Evolutionary conservation across 1,140 invertebrate genomes (phyloP), one percentile per base, ranked within the genome.

Genomic region (Magallana angulata): DNA sequence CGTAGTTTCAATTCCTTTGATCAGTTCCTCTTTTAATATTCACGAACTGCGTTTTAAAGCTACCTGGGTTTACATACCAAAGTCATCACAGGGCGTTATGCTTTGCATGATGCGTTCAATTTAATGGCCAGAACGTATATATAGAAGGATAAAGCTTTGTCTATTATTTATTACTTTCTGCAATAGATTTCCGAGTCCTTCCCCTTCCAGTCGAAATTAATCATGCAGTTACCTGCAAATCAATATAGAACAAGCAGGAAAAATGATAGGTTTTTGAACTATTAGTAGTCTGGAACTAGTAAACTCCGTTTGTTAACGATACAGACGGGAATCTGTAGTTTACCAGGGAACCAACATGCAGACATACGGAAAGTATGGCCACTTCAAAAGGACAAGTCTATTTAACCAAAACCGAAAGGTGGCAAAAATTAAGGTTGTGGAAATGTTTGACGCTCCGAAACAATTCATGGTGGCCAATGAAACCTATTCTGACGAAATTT

Each of bases 381-480:
- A 59, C 14, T 58, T 36, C n/a, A 30, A 81, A 18, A 14, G 56
- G 48, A 18, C 11, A 14, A 36, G 48, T n/a, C n/a, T 58, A 16
- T 62, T 82, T 82, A 82, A 82, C 59, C 12, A n/a, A 82, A 80
- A 36, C 16, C 9, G 57, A 12, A 87, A 87, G 14, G 9, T 87
- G 58, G 59, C 85, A 48, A 82, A 82, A 62, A 56, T 87, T 36
- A 87, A 68, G 56, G 81, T 87, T 56, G 85, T 82, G 36, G 76
- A 87, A 82, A 62, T 62, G 58, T 87, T 62, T 60, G 24, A 56
- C 24, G 48, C 57, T 16, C 85, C 85, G 57, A 87, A 87, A 80
- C 85, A 87, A n/a, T 87, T 87, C 36, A 82, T 82, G 7, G 57
- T 87, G 58, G 81, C 59, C 30, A 87, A 64, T 82, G 85, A 82